Conservation (phyloP, 2,113 vertebrate species). For the Myotis brandtii region DNA sequence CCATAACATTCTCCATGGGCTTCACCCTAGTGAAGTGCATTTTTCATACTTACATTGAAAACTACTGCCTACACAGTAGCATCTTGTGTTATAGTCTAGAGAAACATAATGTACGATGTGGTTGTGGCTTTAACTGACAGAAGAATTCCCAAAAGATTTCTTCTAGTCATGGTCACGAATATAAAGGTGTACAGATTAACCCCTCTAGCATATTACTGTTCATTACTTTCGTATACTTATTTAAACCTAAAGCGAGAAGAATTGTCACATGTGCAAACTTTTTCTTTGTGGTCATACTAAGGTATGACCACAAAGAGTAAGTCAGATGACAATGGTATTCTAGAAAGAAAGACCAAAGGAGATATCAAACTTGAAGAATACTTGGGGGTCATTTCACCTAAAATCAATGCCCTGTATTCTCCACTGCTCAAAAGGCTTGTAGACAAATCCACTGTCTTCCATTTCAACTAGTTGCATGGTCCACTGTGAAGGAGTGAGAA, state of each 20-base stretch:
- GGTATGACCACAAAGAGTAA: not conserved
- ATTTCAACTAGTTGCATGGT: conserved; percentile 80
- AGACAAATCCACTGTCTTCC: conserved; percentile 81
- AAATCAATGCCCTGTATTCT: conserved; percentile 79
- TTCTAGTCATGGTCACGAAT: conserved; percentile 28
- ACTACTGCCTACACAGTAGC: conserved; percentile 17
- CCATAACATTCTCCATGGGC: not conserved
- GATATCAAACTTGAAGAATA: conserved; percentile 71
- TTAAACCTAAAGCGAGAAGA: conserved; percentile 66
- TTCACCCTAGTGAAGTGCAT: not conserved
- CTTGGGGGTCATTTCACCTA: conserved; percentile 77
- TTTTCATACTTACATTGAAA: conserved; percentile 29
- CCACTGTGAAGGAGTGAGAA: conserved; percentile 79
- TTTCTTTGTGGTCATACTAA: conserved; percentile 57
- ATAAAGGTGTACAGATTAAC: conserved; percentile 43
- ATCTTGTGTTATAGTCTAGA: not conserved
- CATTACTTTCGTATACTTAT: conserved; percentile 54
- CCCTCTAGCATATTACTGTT: not conserved
- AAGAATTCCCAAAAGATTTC: conserved; percentile 62
- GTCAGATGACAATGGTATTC: conserved; percentile 57
- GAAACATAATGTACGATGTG: conserved; percentile 45
- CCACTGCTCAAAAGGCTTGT: conserved; percentile 80
- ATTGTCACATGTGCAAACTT: conserved; percentile 55
- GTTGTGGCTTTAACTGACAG: conserved; percentile 32
- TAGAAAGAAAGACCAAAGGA: conserved; percentile 64